Percentiles rank a stretch among this genome's conserved stretches.
Evolutionary conservation across 2,888 invertebrate genomes (phyloP).

Genomic region (Lasioglossum lativentre): DNA sequence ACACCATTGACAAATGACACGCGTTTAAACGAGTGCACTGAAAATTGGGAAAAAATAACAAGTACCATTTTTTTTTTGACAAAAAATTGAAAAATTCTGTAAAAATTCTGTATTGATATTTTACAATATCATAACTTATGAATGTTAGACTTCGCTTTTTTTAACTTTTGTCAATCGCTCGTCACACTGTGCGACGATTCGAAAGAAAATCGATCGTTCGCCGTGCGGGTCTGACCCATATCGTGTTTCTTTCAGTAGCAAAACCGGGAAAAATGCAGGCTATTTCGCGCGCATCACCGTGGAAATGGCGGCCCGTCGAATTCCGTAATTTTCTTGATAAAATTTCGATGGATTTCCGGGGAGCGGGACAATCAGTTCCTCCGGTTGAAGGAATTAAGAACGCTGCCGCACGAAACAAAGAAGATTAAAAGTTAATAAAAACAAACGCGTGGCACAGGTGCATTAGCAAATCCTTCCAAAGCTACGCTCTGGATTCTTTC

Average conservation of each 20-base stretch:
- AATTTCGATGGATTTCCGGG: background rate
- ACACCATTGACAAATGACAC: too few relatives aligned
- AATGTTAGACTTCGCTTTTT: too few relatives aligned
- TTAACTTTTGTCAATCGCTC: background rate
- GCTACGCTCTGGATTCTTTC: constrained; percentile 53
- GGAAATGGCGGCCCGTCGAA: background rate
- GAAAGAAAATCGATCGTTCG: background rate
- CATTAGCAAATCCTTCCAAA: constrained; percentile 68
- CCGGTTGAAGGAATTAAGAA: constrained; percentile 46
- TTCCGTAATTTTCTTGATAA: constrained; percentile 41
- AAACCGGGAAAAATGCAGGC: background rate
- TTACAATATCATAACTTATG: too few relatives aligned
- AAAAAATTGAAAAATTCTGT: too few relatives aligned
- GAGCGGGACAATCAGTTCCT: constrained; percentile 21
- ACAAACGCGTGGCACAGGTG: constrained; percentile 62
- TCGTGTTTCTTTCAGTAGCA: background rate
- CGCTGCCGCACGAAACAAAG: constrained; percentile 41
- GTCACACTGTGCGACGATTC: background rate
- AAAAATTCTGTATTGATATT: too few relatives aligned
- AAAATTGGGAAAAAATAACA: too few relatives aligned
- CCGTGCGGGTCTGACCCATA: background rate
- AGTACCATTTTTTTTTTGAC: too few relatives aligned
- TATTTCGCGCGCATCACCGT: background rate
- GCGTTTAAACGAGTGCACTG: too few relatives aligned
- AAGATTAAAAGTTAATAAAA: constrained; percentile 68